These are phyloP conservation scores for Phaenicophaeus curvirostris DNA, from an alignment of 2,797 vertebrate genomes.

Conservation along the genomic window DNA sequence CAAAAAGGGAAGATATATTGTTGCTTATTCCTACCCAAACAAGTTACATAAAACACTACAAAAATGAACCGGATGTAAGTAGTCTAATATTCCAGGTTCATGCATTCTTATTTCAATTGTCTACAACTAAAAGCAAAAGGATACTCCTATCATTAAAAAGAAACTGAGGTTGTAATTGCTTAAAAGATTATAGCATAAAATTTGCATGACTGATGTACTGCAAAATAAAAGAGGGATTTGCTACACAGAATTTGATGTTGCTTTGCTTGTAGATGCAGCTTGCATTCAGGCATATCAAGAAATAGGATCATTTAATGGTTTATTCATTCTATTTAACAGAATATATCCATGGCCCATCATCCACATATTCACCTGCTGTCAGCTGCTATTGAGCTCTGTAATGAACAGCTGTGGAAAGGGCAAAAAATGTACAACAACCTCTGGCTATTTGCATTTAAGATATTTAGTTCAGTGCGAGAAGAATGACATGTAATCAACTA, in stretches of 20 bases:
- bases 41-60: not conserved
- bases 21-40: not conserved
- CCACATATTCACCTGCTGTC: constrained; percentile 73
- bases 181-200: constrained; percentile 75
- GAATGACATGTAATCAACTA: constrained; percentile 64
- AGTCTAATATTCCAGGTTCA: not conserved
- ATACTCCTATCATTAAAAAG: constrained; percentile 65
- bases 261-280: constrained; percentile 51
- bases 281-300: constrained; percentile 64
- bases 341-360: constrained; percentile 73
- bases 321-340: constrained; percentile 79
- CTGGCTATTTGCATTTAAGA: constrained; percentile 74
- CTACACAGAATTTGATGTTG: constrained; percentile 58
- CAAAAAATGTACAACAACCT: constrained; percentile 53
- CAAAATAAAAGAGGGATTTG: constrained; percentile 66
- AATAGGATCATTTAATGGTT: constrained; percentile 77
- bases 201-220: constrained; percentile 71
- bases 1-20: not conserved
- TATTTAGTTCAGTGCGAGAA: constrained; percentile 63
- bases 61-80: not conserved
- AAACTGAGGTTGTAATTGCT: constrained; percentile 72
- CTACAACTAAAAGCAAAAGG: constrained; percentile 31
- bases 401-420: constrained; percentile 68
- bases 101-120: constrained; percentile 21
- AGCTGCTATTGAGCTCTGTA: constrained; percentile 73